Evolutionary conservation across 2,113 vertebrate genomes (phyloP).

Genomic region (Alethe castanea): DNA sequence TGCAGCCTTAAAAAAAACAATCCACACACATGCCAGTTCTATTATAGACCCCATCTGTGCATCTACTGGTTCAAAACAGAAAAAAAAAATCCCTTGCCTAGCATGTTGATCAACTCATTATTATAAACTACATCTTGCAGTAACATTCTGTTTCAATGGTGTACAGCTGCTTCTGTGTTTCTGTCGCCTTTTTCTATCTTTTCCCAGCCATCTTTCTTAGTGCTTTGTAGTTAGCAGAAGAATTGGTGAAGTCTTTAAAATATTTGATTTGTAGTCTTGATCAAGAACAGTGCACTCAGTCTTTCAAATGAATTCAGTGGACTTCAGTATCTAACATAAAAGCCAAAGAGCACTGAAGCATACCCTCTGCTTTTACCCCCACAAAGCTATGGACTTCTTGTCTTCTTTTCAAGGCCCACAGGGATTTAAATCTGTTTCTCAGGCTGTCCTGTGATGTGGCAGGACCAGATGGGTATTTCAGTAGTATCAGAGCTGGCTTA

Average conservation of each 20-base stretch:
- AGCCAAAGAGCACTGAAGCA: background rate
- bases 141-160: slow-evolving; percentile 3
- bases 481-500: background rate
- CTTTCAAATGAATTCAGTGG: background rate
- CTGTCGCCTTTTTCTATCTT: background rate
- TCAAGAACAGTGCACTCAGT: background rate
- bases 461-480: background rate
- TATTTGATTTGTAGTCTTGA: background rate
- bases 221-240: background rate
- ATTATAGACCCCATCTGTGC: slow-evolving; percentile 42
- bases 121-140: background rate
- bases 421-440: background rate
- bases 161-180: slow-evolving; percentile 4
- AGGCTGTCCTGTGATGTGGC: background rate
- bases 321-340: background rate
- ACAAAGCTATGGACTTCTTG: background rate
- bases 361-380: background rate
- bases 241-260: background rate
- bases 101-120: slow-evolving; percentile 26
- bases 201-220: background rate
- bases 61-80: slow-evolving; percentile 10
- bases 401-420: background rate
- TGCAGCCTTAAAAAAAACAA: slow-evolving; percentile 4
- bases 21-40: background rate
- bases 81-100: slow-evolving; percentile 28